Evolutionary conservation across 2,797 vertebrate species (phyloP).

Genomic region (Sebastes umbrosus): DNA sequence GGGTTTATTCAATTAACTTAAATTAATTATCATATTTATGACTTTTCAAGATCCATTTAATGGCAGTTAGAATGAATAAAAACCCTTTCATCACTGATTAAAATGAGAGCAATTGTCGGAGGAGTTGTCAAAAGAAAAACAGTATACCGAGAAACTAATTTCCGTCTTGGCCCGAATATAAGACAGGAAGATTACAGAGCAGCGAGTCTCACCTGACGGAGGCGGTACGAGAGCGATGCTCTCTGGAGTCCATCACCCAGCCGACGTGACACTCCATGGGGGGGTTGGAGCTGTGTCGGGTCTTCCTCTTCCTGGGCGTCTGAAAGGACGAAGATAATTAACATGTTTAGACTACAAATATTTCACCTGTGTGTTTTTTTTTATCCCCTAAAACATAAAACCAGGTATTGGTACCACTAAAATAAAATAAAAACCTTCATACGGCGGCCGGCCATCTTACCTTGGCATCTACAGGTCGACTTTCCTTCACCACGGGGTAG

Average conservation of each 20-base stretch:
- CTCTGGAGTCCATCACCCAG: conserved; percentile 99
- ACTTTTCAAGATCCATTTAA: background rate
- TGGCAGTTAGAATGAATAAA: background rate
- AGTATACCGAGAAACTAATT: background rate
- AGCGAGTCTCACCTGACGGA: conserved; percentile 89
- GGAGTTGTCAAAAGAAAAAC: background rate
- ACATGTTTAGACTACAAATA: background rate
- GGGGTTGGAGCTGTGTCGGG: conserved; percentile 97
- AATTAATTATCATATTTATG: background rate
- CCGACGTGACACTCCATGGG: conserved; percentile 98
- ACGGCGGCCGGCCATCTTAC: conserved; percentile 60
- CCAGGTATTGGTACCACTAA: fast-evolving
- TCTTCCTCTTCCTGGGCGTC: conserved; percentile 98
- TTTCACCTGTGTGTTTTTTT: background rate
- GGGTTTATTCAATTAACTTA: background rate
- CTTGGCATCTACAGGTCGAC: conserved; percentile 95
- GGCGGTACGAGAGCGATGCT: conserved; percentile 94
- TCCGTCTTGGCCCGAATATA: too few species aligned
- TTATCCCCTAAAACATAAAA: background rate
- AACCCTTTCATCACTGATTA: background rate
- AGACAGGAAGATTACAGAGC: background rate
- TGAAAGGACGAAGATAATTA: conserved; percentile 48
- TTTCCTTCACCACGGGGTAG: conserved; percentile 98
- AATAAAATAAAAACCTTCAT: background rate
- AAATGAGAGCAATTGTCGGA: background rate